phyloP scores from a whole-genome alignment of 2,888 invertebrate species.

The Drosophila villosipedis region DNA sequence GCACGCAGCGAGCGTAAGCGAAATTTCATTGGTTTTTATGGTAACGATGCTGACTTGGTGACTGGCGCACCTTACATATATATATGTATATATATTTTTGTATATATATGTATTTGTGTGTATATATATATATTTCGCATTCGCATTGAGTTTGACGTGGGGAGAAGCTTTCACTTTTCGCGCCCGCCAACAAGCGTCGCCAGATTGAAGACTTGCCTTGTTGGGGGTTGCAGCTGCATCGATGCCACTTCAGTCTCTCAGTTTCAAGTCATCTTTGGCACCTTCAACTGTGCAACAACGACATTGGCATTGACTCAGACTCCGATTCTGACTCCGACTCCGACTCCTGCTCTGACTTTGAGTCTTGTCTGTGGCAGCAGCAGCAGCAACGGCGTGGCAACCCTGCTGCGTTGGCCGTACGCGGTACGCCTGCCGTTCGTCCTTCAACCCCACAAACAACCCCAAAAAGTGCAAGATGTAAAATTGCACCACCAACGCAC shows the following conservation, averaged over 20 bases:
- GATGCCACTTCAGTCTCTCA: constrained; percentile 15
- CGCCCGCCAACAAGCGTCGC: constrained; percentile 31
- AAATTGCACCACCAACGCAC: constrained; percentile 51
- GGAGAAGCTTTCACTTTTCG: constrained; percentile 57
- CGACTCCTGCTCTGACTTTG: background rate
- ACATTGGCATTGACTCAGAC: constrained; percentile 35
- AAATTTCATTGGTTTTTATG: constrained; percentile 80
- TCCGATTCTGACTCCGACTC: background rate
- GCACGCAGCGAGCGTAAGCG: constrained; percentile 66
- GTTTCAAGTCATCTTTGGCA: constrained; percentile 48
- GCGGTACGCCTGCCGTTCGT: constrained; percentile 57
- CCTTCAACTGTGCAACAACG: constrained; percentile 38
- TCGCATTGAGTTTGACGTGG: constrained; percentile 10
- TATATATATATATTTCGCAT: background rate
- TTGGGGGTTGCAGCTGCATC: constrained; percentile 42
- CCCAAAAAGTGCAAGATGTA: constrained; percentile 49
- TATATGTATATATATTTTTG: background rate
- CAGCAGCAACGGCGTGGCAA: constrained; percentile 19
- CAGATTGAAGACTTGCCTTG: constrained; percentile 13
- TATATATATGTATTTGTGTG: background rate
- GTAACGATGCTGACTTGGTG: constrained; percentile 45
- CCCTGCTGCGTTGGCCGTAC: constrained; percentile 26
- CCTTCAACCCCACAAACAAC: constrained; percentile 60
- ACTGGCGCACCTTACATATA: constrained; percentile 2
- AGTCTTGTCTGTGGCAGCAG: constrained; percentile 10